Conservation (phyloP, 2,888 invertebrate genomes). For the Apoda limacodes region DNA sequence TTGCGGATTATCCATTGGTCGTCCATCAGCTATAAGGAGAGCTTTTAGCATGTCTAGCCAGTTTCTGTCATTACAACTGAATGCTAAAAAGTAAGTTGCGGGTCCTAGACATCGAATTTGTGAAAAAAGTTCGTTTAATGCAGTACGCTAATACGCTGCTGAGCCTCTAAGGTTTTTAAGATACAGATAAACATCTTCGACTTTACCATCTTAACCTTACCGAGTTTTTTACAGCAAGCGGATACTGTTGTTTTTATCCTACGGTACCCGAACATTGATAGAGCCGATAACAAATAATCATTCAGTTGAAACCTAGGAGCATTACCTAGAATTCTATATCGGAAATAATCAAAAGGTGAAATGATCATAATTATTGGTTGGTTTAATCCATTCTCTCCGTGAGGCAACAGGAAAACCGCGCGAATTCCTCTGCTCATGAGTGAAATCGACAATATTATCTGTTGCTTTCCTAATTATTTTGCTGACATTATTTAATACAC, state of each 20-base stretch:
- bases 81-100: slow-evolving; percentile 3
- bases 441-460: neutral
- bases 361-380: too few species aligned
- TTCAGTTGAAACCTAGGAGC: neutral
- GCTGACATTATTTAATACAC: too few species aligned
- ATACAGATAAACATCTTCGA: slow-evolving; percentile 5
- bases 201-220: slow-evolving; percentile 1
- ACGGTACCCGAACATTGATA: slow-evolving; percentile 3
- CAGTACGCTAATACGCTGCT: neutral
- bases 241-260: slow-evolving; percentile 2
- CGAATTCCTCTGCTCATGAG: slow-evolving; percentile 1
- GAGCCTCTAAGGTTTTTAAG: slow-evolving; percentile 4
- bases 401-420: neutral
- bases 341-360: too few species aligned
- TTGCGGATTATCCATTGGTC: slow-evolving; percentile 1
- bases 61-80: slow-evolving; percentile 4
- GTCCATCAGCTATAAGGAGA: neutral
- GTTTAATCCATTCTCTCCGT: slow-evolving; percentile 1
- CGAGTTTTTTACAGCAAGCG: slow-evolving; percentile 4
- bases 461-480: neutral
- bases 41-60: slow-evolving; percentile 5
- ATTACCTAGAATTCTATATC: neutral
- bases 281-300: too few species aligned
- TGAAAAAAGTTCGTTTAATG: slow-evolving; percentile 2
- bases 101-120: slow-evolving; percentile 6